phyloP scores from a whole-genome alignment of 1,140 invertebrate species.

The Drosophila insularis region DNA sequence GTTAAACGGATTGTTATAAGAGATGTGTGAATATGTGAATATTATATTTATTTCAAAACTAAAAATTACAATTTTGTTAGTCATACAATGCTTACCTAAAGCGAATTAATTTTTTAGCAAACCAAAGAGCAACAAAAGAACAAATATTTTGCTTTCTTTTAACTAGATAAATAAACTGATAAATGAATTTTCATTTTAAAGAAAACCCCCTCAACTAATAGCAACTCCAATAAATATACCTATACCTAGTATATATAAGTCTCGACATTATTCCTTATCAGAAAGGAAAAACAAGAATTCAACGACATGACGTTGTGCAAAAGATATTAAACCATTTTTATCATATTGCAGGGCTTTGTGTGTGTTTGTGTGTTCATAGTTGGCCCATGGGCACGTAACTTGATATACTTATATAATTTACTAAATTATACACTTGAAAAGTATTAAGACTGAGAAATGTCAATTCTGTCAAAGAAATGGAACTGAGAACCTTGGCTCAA shows the following conservation, averaged over 20 bases:
- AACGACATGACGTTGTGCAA: conserved; percentile 48
- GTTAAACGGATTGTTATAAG: no score
- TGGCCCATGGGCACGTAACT: conserved; percentile 53
- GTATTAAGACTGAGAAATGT: conserved; percentile 56
- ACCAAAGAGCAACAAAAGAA: no score
- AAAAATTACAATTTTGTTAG: no score
- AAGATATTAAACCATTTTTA: conserved; percentile 68
- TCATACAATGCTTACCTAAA: no score
- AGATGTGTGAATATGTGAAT: no score
- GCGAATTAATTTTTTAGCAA: no score
- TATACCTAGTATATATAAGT: neutral
- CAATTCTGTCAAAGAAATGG: conserved; percentile 38
- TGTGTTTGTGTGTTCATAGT: conserved; percentile 40
- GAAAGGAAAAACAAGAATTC: neutral
- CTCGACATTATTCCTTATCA: conserved; percentile 3
- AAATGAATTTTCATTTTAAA: neutral
- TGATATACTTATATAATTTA: conserved; percentile 80
- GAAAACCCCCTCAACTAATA: neutral
- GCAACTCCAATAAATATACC: neutral
- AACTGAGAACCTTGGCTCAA: conserved; percentile 68
- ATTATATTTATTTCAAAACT: no score
- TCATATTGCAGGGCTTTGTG: conserved; percentile 33
- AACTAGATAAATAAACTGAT: no score
- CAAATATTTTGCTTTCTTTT: no score
- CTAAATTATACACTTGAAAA: conserved; percentile 79